phyloP scores from a whole-genome alignment of 2,113 vertebrate species.

The Girardinichthys multiradiatus region DNA sequence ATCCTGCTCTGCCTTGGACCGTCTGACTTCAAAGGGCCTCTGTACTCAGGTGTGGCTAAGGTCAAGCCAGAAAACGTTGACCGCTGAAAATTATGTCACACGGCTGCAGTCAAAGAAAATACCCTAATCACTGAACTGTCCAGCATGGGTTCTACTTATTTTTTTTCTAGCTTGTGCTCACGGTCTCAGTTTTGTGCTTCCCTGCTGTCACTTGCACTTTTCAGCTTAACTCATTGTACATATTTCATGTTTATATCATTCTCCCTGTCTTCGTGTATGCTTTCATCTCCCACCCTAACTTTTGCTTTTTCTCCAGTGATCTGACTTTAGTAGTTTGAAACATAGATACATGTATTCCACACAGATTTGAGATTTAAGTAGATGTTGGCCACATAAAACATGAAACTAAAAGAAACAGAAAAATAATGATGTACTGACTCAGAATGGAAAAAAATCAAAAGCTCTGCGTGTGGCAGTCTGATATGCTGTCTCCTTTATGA shows the following conservation, averaged over 20 bases:
- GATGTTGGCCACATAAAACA: conserved; percentile 8
- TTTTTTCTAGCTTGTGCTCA: conserved; percentile 11
- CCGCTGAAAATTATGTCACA: not conserved
- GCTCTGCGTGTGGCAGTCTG: conserved; percentile 1
- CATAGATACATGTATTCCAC: conserved; percentile 19
- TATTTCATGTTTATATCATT: conserved; percentile 46
- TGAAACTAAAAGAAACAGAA: conserved; percentile 11
- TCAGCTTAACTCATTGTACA: conserved; percentile 31
- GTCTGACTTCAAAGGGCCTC: conserved; percentile 42
- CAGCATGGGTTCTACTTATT: not conserved
- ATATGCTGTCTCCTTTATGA: not conserved
- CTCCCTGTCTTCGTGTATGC: conserved; percentile 21
- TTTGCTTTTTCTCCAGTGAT: conserved; percentile 21
- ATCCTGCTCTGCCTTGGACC: conserved; percentile 14
- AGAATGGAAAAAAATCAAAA: conserved; percentile 10
- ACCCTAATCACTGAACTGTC: not conserved
- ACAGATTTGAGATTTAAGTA: conserved; percentile 19
- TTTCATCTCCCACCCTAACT: conserved; percentile 43
- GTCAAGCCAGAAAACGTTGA: not conserved
- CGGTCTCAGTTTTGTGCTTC: conserved; percentile 12
- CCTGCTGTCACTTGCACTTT: conserved; percentile 51
- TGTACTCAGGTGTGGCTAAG: conserved; percentile 6
- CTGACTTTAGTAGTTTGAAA: conserved; percentile 40
- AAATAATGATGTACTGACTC: conserved; percentile 64
- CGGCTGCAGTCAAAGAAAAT: not conserved